A percentile compares a stretch with the other conserved stretches of the same genome.
Conservation (phyloP, 2,888 invertebrate species). For the Opisthograptis luteolata region DNA sequence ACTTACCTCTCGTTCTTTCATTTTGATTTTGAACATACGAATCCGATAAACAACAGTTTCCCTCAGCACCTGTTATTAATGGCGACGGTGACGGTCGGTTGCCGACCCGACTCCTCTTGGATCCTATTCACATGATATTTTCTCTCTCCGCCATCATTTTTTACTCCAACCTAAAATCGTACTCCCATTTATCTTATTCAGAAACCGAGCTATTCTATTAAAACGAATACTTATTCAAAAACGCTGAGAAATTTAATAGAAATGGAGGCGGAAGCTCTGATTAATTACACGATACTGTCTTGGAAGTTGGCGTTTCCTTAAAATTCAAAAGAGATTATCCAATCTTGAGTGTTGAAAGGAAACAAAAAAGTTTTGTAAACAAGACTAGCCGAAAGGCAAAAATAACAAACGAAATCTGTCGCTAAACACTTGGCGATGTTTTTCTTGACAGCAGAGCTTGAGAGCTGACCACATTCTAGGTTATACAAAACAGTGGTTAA, state of each 20-base stretch:
- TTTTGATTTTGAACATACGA: no score
- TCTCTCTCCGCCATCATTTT: slow-evolving; percentile 48
- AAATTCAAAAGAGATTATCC: slow-evolving; percentile 47
- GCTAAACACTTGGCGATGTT: no score
- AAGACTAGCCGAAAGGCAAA: background rate
- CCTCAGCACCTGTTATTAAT: slow-evolving; percentile 47
- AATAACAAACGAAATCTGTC: no score
- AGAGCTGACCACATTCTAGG: no score
- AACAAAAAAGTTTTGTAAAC: background rate
- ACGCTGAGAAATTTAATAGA: slow-evolving; percentile 62
- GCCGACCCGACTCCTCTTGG: slow-evolving; percentile 29
- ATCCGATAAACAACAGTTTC: slow-evolving; percentile 30
- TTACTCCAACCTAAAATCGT: slow-evolving; percentile 53
- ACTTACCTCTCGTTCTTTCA: no score
- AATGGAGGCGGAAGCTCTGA: slow-evolving; percentile 56
- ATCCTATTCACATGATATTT: slow-evolving; percentile 50
- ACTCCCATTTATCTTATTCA: slow-evolving; percentile 58
- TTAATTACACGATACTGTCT: slow-evolving; percentile 55
- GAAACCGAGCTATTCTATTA: slow-evolving; percentile 55
- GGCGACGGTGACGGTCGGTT: slow-evolving; percentile 38
- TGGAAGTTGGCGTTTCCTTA: slow-evolving; percentile 53
- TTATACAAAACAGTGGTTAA: no score
- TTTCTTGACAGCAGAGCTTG: no score
- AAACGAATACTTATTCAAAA: slow-evolving; percentile 68
- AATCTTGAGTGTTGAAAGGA: slow-evolving; percentile 17